Evolutionary conservation across 1,140 invertebrate species (phyloP).

Genomic region (Aphis gossypii): DNA sequence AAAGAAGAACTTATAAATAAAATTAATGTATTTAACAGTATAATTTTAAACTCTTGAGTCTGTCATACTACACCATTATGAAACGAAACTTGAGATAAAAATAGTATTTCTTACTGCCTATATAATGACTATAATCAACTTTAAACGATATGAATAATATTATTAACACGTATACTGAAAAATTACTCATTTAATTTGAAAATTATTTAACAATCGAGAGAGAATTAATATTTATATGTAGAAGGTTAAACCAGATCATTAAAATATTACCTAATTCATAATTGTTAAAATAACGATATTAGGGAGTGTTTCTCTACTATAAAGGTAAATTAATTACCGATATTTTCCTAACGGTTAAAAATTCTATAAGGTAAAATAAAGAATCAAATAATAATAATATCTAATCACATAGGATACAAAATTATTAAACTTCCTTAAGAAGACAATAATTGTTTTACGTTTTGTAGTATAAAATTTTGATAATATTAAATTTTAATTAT

Average conservation of each 20-base stretch:
- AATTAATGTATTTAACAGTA: background rate
- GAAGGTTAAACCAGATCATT: background rate
- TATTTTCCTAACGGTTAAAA: background rate
- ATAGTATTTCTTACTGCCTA: background rate
- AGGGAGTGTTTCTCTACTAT: background rate
- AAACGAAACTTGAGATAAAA: background rate
- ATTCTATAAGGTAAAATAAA: background rate
- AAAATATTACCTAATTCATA: background rate
- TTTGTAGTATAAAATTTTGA: background rate
- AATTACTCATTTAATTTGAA: background rate
- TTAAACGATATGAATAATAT: background rate
- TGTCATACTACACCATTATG: background rate
- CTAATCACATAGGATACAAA: background rate
- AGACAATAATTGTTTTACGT: background rate
- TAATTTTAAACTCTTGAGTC: background rate
- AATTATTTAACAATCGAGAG: background rate
- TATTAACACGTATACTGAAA: background rate
- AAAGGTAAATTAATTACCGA: background rate
- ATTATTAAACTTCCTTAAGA: background rate
- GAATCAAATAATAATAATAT: background rate
- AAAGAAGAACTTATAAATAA: background rate
- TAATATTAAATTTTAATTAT: background rate
- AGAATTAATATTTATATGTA: background rate
- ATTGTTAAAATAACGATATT: background rate
- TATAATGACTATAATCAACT: background rate